Evolutionary conservation across 1,140 invertebrate genomes (phyloP).

Genomic region (Drosophila suzukii): DNA sequence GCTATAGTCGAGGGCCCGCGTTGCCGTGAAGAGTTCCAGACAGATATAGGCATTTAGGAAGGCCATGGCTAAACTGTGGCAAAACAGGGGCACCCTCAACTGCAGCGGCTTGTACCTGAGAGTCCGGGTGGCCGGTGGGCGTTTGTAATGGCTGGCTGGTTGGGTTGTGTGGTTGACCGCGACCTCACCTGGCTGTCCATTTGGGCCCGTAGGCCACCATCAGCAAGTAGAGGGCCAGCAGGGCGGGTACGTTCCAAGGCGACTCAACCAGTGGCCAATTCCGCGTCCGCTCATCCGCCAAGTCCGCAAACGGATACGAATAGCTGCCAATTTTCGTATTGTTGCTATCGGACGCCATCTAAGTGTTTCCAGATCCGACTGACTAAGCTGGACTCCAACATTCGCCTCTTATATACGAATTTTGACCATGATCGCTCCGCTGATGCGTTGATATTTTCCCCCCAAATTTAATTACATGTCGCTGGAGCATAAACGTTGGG

Average conservation of each 20-base stretch:
- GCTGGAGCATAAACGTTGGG: constrained; percentile 35
- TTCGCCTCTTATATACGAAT: constrained; percentile 39
- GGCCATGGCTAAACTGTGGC: constrained; percentile 95
- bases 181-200: constrained; percentile 89
- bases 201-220: constrained; percentile 93
- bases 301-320: constrained; percentile 46
- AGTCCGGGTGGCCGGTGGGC: constrained; percentile 10
- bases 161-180: neutral
- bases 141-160: constrained; percentile 5
- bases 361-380: constrained; percentile 34
- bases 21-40: constrained; percentile 90
- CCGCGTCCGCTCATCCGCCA: constrained; percentile 87
- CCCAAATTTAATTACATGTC: constrained; percentile 39
- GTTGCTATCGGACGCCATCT: constrained; percentile 29
- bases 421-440: constrained; percentile 37
- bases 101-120: constrained; percentile 89
- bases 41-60: constrained; percentile 94
- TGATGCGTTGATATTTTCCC: constrained; percentile 41
- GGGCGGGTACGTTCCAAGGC: constrained; percentile 90
- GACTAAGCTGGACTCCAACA: constrained; percentile 3
- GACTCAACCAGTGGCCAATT: constrained; percentile 95
- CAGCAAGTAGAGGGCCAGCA: constrained; percentile 91
- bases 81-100: constrained; percentile 91
- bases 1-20: constrained; percentile 92
- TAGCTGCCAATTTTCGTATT: constrained; percentile 37